Percentiles rank a stretch among this genome's conserved stretches.
Evolutionary conservation across 2,113 vertebrate species (phyloP).

Genomic region (Ceyx margarethae): DNA sequence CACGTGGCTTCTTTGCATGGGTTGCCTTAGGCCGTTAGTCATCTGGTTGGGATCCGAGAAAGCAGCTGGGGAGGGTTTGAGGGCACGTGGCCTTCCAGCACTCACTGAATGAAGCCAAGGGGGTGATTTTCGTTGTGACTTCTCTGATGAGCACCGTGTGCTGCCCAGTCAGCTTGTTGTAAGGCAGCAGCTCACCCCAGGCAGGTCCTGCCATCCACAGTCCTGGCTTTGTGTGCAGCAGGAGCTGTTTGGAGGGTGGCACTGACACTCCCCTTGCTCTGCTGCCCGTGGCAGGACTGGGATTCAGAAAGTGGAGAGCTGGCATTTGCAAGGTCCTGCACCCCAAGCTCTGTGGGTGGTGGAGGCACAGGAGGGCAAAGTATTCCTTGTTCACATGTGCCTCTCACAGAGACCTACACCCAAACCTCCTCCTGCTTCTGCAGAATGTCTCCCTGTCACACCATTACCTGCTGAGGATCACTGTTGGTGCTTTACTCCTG

Average conservation of each 20-base stretch:
- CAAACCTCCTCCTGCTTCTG: background rate
- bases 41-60: background rate
- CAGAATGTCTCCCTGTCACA: background rate
- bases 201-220: accelerated
- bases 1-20: background rate
- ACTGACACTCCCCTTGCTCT: background rate
- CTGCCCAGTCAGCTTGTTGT: accelerated
- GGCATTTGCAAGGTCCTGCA: background rate
- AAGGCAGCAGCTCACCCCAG: background rate
- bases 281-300: background rate
- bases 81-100: background rate
- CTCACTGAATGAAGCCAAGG: background rate
- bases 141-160: background rate
- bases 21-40: accelerated
- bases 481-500: background rate
- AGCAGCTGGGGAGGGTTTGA: background rate
- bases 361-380: background rate
- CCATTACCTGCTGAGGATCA: background rate
- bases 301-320: background rate
- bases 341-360: background rate
- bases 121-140: background rate
- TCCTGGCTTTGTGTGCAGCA: background rate
- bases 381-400: background rate
- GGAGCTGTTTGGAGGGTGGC: background rate
- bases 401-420: accelerated